A percentile compares a stretch with the other conserved stretches of the same genome.
These are phyloP conservation scores for Danio jaintianensis DNA, from an alignment of 2,797 vertebrate genomes.

Conservation along the genomic window DNA sequence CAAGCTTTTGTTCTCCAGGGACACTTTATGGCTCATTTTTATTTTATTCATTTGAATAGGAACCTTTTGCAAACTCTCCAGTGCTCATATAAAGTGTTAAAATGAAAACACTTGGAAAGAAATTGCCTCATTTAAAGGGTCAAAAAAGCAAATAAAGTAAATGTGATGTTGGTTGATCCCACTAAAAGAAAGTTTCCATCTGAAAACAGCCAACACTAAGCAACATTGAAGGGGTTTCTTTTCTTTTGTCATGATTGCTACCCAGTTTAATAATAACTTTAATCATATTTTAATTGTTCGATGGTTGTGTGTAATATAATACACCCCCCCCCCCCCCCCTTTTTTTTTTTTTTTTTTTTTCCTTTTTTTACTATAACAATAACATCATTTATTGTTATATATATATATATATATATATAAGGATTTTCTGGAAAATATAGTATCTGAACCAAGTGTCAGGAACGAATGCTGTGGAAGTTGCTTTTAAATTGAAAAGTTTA, in stretches of 20 bases:
- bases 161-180: slow-evolving; percentile 47
- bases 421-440: not conserved
- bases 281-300: not conserved
- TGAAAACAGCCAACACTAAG: slow-evolving; percentile 38
- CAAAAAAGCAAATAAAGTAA: slow-evolving; percentile 48
- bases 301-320: not conserved
- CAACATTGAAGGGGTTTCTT: slow-evolving; percentile 10
- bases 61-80: slow-evolving; percentile 46
- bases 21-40: slow-evolving; percentile 64
- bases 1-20: slow-evolving; percentile 52
- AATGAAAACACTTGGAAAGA: slow-evolving; percentile 15
- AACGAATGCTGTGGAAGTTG: too few relatives aligned
- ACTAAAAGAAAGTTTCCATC: slow-evolving; percentile 36
- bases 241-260: slow-evolving; percentile 12
- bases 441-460: too few relatives aligned
- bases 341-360: too few relatives aligned
- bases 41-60: slow-evolving; percentile 57
- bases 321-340: too few relatives aligned
- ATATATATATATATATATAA: too few relatives aligned
- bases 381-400: too few relatives aligned
- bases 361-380: not conserved
- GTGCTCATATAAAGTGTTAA: slow-evolving; percentile 29
- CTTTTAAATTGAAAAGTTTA: too few relatives aligned
- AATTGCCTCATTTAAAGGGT: slow-evolving; percentile 25
- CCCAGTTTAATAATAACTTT: not conserved